Evolutionary conservation across 2,888 invertebrate species (phyloP).

Genomic region (Andrena dorsata): DNA sequence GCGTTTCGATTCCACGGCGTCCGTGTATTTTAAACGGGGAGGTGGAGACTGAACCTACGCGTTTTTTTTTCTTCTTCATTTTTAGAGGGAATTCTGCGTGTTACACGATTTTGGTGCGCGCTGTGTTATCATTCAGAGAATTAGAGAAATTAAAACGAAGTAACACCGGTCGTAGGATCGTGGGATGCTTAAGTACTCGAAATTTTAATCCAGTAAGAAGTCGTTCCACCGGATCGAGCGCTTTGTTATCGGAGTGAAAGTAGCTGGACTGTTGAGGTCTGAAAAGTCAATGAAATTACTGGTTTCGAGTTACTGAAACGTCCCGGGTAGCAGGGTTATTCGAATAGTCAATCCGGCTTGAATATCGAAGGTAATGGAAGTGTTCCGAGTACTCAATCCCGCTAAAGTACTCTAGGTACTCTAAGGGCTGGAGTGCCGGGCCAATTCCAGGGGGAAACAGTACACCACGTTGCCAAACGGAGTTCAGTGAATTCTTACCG

Average conservation of each 20-base stretch:
- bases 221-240: background rate
- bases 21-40: background rate
- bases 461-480: slow-evolving; percentile 6
- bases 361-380: background rate
- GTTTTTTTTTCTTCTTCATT: slow-evolving; percentile 13
- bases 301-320: too few species aligned
- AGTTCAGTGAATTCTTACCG: slow-evolving; percentile 22
- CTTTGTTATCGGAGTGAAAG: background rate
- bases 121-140: background rate
- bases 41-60: slow-evolving; percentile 26
- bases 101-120: slow-evolving; percentile 10
- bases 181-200: too few species aligned
- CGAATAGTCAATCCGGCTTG: too few species aligned
- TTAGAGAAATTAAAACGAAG: background rate
- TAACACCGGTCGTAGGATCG: slow-evolving; percentile 16
- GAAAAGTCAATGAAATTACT: too few species aligned
- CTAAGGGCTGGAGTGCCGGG: background rate
- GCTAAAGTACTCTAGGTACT: background rate
- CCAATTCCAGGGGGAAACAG: background rate
- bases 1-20: slow-evolving; percentile 18
- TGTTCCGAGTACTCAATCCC: background rate
- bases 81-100: slow-evolving; percentile 30
- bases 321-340: too few species aligned
- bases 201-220: background rate
- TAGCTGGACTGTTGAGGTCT: background rate